These are phyloP conservation scores for Lycophotia porphyrea DNA, from an alignment of 2,888 invertebrate species.

Conservation along the genomic window DNA sequence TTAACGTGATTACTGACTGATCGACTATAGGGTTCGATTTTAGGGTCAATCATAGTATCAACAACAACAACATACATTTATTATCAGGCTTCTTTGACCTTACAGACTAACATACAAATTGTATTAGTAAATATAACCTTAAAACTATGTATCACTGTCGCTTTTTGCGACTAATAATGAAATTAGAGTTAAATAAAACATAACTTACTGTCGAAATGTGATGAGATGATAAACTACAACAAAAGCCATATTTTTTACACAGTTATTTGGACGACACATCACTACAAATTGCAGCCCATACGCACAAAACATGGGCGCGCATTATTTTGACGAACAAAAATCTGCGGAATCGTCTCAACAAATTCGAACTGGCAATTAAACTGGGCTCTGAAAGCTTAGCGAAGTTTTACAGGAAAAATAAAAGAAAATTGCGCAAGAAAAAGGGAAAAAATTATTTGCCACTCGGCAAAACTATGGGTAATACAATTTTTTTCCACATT, in stretches of 20 bases:
- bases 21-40: not conserved
- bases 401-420: conserved; percentile 75
- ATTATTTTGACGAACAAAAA: conserved; percentile 78
- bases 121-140: too few relatives aligned
- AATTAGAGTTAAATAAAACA: not conserved
- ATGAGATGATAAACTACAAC: not conserved
- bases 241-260: conserved; percentile 14
- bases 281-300: conserved; percentile 73
- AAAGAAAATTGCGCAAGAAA: conserved; percentile 68
- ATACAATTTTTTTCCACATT: conserved; percentile 35
- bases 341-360: conserved; percentile 77
- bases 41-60: too few relatives aligned
- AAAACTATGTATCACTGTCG: too few relatives aligned
- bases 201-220: not conserved
- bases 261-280: conserved; percentile 82
- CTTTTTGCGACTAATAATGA: not conserved
- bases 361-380: conserved; percentile 77
- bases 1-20: not conserved
- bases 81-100: too few relatives aligned
- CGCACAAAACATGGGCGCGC: conserved; percentile 76
- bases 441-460: conserved; percentile 75
- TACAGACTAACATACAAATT: too few relatives aligned
- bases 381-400: conserved; percentile 79
- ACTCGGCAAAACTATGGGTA: conserved; percentile 72
- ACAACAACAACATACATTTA: too few relatives aligned